A percentile compares a stretch with the other conserved stretches of the same genome.
Evolutionary conservation across 2,888 invertebrate genomes (phyloP).

Genomic region (Craniophora ligustri): DNA sequence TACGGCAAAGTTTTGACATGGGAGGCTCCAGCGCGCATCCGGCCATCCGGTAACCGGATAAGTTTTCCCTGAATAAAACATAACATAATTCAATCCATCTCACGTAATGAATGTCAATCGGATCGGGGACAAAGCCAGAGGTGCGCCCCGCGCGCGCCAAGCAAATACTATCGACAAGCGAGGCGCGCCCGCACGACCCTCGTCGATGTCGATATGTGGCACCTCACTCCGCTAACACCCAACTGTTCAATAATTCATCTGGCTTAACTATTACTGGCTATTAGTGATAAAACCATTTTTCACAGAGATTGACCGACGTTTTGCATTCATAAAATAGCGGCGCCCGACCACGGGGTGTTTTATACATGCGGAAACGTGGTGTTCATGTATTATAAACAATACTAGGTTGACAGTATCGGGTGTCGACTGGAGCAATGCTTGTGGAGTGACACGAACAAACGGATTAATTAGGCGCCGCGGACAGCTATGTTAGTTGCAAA

Average conservation of each 20-base stretch:
- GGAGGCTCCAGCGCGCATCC: not conserved
- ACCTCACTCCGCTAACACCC: slow-evolving; percentile 4
- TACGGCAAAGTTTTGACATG: not conserved
- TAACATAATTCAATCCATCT: slow-evolving; percentile 39
- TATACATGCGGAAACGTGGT: too few species aligned
- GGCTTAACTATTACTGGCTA: slow-evolving; percentile 17
- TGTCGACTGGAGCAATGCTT: slow-evolving; percentile 8
- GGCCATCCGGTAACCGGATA: not conserved
- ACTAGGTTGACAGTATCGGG: slow-evolving; percentile 3
- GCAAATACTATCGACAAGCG: slow-evolving; percentile 9
- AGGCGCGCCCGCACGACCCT: slow-evolving; percentile 14
- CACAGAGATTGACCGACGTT: not conserved
- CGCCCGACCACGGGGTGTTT: not conserved
- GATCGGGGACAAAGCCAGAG: slow-evolving; percentile 11
- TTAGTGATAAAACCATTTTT: slow-evolving; percentile 15
- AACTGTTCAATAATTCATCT: slow-evolving; percentile 37
- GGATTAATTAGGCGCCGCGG: slow-evolving; percentile 29
- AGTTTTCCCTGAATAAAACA: slow-evolving; percentile 38
- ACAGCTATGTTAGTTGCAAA: slow-evolving; percentile 16
- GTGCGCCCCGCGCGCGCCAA: not conserved
- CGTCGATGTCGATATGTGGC: slow-evolving; percentile 25
- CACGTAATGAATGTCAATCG: slow-evolving; percentile 47
- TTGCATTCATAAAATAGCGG: not conserved
- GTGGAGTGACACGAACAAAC: slow-evolving; percentile 22
- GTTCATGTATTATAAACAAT: not conserved